Evolutionary conservation across 1,140 invertebrate species (phyloP), one percentile per base, ranked within the genome.

Genomic region (Leptopilina clavipes): DNA sequence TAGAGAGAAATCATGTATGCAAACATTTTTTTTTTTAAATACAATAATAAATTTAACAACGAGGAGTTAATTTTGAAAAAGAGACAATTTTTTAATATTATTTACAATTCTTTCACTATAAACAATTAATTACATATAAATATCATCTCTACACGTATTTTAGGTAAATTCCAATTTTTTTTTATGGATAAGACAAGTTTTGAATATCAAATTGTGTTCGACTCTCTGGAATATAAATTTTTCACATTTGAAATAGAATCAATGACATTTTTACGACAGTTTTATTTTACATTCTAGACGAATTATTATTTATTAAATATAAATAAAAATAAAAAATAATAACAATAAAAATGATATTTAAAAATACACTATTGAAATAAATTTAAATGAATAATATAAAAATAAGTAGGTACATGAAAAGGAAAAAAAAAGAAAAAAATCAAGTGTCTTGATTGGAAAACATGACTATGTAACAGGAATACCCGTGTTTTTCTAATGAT

Each of bases 11-110:
- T 12, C 8, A 44, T 44, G 25, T 40, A 40, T 40, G 37, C 6
- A 40, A 40, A 40, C 9, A 40, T 40, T 40, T 40, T 40, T 40
- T 40, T 40, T 40, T 40, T 40, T 8, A 40, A 40, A 52, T 52
- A 52, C 12, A 17, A 52, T 17, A 52, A 52, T 7, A 52, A 52
- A 52, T 52, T 2, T n/a, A 17, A 17, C 45, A 48, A 5, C 45
- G n/a, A 48, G 43, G 8, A n/a, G 48, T 52, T 52, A 52, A 52
- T 52, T 52, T 52, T 52, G 1, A n/a, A 52, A 52, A 52, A 52
- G 48, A 52, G 10, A n/a, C 44, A 45, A n/a, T 45, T 12, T 45
- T 45, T 14, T 45, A n/a, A n/a, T 45, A 45, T 11, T 45, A n/a
- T 0, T n/a, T 45, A 11, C 1, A 45, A n/a, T 45, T 14, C 3